These are phyloP conservation scores for Reticulitermes lucifugus DNA, from an alignment of 2,888 invertebrate genomes.

Conservation along the genomic window DNA sequence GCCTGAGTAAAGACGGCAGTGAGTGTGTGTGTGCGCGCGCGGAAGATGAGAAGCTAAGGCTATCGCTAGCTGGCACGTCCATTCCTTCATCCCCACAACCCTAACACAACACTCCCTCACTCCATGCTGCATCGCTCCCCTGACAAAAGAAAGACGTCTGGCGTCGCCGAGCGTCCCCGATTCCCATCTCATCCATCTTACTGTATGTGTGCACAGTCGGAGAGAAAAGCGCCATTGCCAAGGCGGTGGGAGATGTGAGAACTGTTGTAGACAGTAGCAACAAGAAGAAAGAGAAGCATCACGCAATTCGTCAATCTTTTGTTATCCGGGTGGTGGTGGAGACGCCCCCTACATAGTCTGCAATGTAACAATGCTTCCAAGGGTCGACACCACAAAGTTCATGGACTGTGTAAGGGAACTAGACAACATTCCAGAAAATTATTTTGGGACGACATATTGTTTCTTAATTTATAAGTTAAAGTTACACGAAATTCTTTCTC, in stretches of 20 bases:
- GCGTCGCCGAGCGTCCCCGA: slow-evolving; percentile 36
- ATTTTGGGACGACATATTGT: background rate
- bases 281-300: slow-evolving; percentile 31
- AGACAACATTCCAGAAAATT: background rate
- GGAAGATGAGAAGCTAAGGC: slow-evolving; percentile 43
- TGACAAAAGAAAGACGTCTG: slow-evolving; percentile 42
- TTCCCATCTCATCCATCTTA: slow-evolving; percentile 37
- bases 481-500: background rate
- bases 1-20: background rate
- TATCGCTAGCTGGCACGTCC: slow-evolving; percentile 36
- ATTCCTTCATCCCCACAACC: slow-evolving; percentile 20
- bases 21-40: slow-evolving; percentile 2
- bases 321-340: slow-evolving; percentile 30
- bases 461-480: background rate
- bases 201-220: slow-evolving; percentile 6
- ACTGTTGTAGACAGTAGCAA: slow-evolving; percentile 38
- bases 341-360: slow-evolving; percentile 12
- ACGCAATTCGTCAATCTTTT: slow-evolving; percentile 43
- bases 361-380: slow-evolving; percentile 9
- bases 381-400: background rate
- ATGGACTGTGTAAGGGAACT: background rate
- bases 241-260: slow-evolving; percentile 41
- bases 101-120: slow-evolving; percentile 34
- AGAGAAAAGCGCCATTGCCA: slow-evolving; percentile 34
- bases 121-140: slow-evolving; percentile 29